Base-by-base conservation (phyloP, 2,888 invertebrate species). In the Phortica okadai region DNA sequence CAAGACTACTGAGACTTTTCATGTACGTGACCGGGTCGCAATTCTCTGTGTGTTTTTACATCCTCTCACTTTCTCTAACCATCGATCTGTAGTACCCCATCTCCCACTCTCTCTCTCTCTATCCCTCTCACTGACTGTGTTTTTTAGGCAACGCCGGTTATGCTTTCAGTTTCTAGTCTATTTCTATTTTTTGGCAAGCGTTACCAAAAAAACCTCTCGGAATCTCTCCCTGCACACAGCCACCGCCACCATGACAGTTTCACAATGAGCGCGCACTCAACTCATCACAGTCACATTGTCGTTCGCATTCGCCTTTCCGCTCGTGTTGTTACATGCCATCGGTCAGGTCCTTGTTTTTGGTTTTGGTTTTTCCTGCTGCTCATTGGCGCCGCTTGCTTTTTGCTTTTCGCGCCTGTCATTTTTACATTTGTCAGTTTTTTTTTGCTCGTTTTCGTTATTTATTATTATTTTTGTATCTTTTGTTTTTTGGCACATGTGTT, bases 21-120 rank as follows among this genome's bases (percentile, higher is more conserved):
- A n/a, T 11, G 69, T 69, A 69, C 69, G 69, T 69, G 69, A 44
- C 45, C 45, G 50, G 21, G 45, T 69, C 45, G n/a, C 16, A 16
- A 21, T 59, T 59, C 21, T 7, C 16, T 59, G 59, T 59, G 14
- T 14, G n/a, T 59, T 5, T n/a, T 14, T 59, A n/a, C 21, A 16
- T 8, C 33, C 25, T 62, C 16, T 1, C 56, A n/a, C 56, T 56
- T 14, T 56, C 16, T 56, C 16, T 6, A 2, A 3, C n/a, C 3
- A 6, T 3, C 54, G n/a, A 54, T 54, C 7, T 54, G 7, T 54
- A 54, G 7, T 6, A 2, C n/a, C 56, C 56, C 56, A 56, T n/a
- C 56, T 1, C 1, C 14, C 56, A 5, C n/a, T 16, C 56, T 56
- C 1, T n/a, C 1, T n/a, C 56, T 16, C n/a, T 16, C 56, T 16